A percentile compares a stretch with the other conserved stretches of the same genome.
Evolutionary conservation across 2,113 vertebrate species (phyloP).

Genomic region (Smithornis capensis): DNA sequence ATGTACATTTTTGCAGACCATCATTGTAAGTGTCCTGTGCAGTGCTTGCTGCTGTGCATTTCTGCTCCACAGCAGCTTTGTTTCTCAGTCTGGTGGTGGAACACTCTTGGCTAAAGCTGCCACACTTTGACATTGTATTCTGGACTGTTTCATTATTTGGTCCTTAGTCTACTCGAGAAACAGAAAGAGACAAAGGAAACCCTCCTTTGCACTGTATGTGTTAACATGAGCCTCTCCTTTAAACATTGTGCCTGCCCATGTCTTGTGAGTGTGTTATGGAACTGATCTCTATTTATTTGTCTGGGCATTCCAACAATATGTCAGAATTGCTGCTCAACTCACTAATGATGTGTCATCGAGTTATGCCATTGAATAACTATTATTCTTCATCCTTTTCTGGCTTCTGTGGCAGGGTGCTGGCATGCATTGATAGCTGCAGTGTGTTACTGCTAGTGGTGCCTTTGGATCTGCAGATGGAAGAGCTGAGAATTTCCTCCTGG

Average conservation of each 20-base stretch:
- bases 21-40: background rate
- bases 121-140: background rate
- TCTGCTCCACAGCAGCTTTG: background rate
- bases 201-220: fast-evolving
- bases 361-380: background rate
- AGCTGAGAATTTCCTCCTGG: background rate
- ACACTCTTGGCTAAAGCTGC: background rate
- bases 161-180: background rate
- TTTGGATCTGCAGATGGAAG: background rate
- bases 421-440: background rate
- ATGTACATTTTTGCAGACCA: background rate
- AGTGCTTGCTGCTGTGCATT: background rate
- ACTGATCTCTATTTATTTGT: background rate
- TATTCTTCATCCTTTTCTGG: background rate
- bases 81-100: background rate
- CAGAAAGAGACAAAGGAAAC: background rate
- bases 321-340: background rate
- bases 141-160: background rate
- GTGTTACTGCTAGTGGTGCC: background rate
- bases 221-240: background rate
- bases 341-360: background rate
- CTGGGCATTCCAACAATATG: background rate
- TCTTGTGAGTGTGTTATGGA: background rate
- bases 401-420: background rate
- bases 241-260: background rate